These are phyloP conservation scores for Torymus aiolomorphi DNA, from an alignment of 2,888 invertebrate genomes.

Conservation along the genomic window DNA sequence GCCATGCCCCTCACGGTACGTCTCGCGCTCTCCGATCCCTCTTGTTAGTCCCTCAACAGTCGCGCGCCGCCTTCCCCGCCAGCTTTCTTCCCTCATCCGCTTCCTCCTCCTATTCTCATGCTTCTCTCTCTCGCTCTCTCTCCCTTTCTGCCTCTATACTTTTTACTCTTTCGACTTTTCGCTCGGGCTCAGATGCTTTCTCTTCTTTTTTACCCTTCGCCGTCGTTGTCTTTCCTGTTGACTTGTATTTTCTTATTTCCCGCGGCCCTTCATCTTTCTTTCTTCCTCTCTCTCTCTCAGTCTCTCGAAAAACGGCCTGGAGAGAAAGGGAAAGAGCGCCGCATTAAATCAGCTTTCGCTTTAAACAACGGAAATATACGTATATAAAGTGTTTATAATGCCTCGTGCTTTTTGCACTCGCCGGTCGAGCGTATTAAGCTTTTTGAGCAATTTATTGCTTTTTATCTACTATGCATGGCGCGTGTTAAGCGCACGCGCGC, in stretches of 20 bases:
- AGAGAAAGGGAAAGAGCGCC: background rate
- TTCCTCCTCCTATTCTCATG: background rate
- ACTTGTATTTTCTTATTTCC: constrained; percentile 43
- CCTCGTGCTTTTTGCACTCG: background rate
- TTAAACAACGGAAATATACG: constrained; percentile 9
- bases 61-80: constrained; percentile 21
- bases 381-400: constrained; percentile 26
- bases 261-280: constrained; percentile 27
- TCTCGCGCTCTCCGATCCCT: constrained; percentile 23
- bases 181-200: too few relatives aligned
- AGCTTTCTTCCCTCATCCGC: constrained; percentile 16
- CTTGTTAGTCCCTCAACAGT: constrained; percentile 47
- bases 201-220: background rate
- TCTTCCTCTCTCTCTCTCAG: constrained; percentile 18
- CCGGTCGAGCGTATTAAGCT: background rate
- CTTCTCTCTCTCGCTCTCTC: constrained; percentile 33
- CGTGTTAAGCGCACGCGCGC: too few relatives aligned
- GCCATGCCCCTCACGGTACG: background rate
- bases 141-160: constrained; percentile 31
- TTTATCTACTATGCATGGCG: too few relatives aligned
- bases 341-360: constrained; percentile 27
- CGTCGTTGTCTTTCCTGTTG: constrained; percentile 30
- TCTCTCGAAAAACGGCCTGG: background rate
- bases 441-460: background rate
- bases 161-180: constrained; percentile 45